Base-by-base conservation (phyloP, 2,888 invertebrate species). In the Chironomus riparius region DNA sequence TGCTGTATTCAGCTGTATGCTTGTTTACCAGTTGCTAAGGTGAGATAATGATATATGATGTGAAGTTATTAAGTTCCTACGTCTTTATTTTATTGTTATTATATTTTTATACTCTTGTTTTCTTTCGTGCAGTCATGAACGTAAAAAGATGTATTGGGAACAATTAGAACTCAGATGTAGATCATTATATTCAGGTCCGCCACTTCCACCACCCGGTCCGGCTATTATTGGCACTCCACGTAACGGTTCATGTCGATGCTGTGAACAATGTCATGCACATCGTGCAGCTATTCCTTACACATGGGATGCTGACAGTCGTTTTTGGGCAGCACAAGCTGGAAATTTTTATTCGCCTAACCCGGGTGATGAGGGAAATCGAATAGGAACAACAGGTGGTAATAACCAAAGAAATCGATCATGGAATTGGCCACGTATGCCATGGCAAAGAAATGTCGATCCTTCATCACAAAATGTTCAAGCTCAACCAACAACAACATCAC, bases 141-240 rank as follows among this genome's bases (percentile, higher is more conserved):
- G 93, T 78, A 95, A 95, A 86, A 95, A 95, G 85, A 94, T 94
- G 91, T 95, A 95, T 83, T 95, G 95, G 95, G 94, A 94, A 80
- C 94, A 95, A 84, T 81, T 95, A 83, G 95, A 95, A 82, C 83
- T 94, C 74, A 86, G 94, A 76, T 93, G 95, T 82, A 87, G 94
- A 77, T 92, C 93, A 0, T 83, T 95, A 77, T 94, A 94, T 80
- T 83, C 84, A 77, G 80, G 80, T 79, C 84, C 81, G 79, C 83
- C 82, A 79, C 81, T 82, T 13, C 82, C 82, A 18, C 76, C 77
- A 12, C 76, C 77, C 5, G 86, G 85, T 12, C 85, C 85, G 47
- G 83, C 86, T 28, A 80, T 86, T 65, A 82, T 83, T 70, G 79
- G 78, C 28, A 84, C 85, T 61, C 80, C 81, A 74, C 80, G 81